phyloP scores from a whole-genome alignment of 2,797 vertebrate genomes.

The Pipistrellus pipistrellus region DNA sequence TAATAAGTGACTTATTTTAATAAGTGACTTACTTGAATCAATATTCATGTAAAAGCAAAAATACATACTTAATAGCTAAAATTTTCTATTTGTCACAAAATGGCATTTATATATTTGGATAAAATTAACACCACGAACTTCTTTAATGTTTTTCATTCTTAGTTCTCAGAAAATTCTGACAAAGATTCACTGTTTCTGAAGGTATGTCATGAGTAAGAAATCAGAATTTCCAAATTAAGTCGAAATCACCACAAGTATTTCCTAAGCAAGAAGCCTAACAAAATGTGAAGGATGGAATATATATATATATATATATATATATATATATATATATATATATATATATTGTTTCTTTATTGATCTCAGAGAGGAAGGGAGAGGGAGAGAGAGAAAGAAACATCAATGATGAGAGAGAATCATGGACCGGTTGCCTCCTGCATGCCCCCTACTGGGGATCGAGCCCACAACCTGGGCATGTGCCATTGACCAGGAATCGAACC shows the following conservation, averaged over 20 bases:
- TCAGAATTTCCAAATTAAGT: constrained; percentile 42
- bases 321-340: no score
- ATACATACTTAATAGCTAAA: not conserved
- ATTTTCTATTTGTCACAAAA: not conserved
- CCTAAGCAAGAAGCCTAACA: constrained; percentile 24
- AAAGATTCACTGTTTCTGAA: constrained; percentile 43
- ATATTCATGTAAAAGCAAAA: constrained; percentile 3
- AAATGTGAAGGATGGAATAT: not conserved
- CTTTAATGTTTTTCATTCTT: not conserved
- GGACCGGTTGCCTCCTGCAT: no score
- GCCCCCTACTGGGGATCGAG: no score
- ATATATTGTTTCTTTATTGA: no score
- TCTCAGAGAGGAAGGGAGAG: no score
- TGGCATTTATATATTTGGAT: not conserved
- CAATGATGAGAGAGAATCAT: no score
- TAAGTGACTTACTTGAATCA: not conserved
- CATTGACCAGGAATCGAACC: no score
- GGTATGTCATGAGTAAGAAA: not conserved
- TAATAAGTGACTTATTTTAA: not conserved
- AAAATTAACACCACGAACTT: not conserved
- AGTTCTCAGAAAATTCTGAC: constrained; percentile 15
- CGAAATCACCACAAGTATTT: constrained; percentile 6
- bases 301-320: no score
- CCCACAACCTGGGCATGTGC: no score
- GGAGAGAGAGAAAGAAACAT: no score